Conservation (phyloP, 1,140 invertebrate genomes). For the Temnothorax longispinosus region DNA sequence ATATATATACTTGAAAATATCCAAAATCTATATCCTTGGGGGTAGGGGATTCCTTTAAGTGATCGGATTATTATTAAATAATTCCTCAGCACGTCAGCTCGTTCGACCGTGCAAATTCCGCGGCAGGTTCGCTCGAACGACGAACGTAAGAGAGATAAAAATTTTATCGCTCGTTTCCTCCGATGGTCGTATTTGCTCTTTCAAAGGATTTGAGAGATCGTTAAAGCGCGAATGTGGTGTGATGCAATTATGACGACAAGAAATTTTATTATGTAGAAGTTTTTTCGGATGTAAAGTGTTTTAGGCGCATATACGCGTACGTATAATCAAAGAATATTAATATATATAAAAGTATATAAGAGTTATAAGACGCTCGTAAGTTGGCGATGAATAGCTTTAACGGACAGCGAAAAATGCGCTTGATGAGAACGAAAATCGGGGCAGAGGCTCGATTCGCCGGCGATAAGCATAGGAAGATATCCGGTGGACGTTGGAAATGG, state of each 20-base stretch:
- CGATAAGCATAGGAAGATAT: constrained; percentile 24
- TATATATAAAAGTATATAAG: constrained; percentile 15
- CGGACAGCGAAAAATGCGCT: neutral
- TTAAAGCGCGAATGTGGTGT: constrained; percentile 27
- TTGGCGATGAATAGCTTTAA: neutral
- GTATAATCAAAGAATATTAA: constrained; percentile 5
- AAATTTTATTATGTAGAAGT: neutral
- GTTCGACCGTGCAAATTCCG: neutral
- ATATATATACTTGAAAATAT: neutral
- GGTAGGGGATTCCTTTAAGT: neutral
- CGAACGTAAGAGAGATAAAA: constrained; percentile 45
- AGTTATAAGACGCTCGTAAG: neutral
- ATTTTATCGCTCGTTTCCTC: constrained; percentile 44
- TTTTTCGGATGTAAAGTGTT: neutral
- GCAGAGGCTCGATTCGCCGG: neutral
- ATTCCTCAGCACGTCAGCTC: constrained; percentile 19
- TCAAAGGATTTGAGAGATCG: constrained; percentile 32
- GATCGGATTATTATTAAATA: constrained; percentile 56
- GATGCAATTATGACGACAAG: constrained; percentile 16
- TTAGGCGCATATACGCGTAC: neutral
- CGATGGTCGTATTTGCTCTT: constrained; percentile 17
- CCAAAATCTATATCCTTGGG: neutral
- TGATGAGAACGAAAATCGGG: neutral
- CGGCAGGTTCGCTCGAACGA: constrained; percentile 16
- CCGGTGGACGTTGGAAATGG: constrained; percentile 3